Evolutionary conservation across 2,888 invertebrate genomes (phyloP).

Genomic region (Dryocosmus kuriphilus): DNA sequence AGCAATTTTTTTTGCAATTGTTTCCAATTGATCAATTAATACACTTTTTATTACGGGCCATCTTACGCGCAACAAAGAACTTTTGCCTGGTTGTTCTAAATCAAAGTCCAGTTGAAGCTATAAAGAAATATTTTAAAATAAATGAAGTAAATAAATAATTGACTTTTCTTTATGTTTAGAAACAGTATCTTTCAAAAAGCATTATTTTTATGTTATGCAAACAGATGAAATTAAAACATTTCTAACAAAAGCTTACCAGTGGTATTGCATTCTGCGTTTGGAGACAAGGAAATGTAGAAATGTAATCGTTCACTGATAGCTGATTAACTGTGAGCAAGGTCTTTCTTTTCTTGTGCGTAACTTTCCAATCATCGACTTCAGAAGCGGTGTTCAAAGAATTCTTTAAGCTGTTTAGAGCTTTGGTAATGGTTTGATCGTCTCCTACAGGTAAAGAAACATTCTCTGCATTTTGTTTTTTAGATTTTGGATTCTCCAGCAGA

Average conservation of each 20-base stretch:
- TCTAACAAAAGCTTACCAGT: constrained; percentile 2
- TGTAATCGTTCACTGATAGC: not conserved
- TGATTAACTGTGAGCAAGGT: not conserved
- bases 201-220: no score
- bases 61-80: not conserved
- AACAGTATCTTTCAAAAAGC: no score
- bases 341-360: not conserved
- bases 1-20: not conserved
- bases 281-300: not conserved
- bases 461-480: no score
- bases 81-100: not conserved
- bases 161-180: no score
- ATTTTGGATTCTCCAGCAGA: no score
- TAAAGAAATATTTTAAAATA: not conserved
- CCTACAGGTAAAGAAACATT: not conserved
- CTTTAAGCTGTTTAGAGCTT: not conserved
- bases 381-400: not conserved
- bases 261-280: constrained; percentile 13
- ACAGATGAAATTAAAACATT: no score
- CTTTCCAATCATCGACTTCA: not conserved
- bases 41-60: not conserved
- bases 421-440: not conserved
- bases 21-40: not conserved
- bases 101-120: not conserved
- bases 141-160: not conserved